phyloP scores from a whole-genome alignment of 2,797 vertebrate genomes.

The Galago senegalensis region DNA sequence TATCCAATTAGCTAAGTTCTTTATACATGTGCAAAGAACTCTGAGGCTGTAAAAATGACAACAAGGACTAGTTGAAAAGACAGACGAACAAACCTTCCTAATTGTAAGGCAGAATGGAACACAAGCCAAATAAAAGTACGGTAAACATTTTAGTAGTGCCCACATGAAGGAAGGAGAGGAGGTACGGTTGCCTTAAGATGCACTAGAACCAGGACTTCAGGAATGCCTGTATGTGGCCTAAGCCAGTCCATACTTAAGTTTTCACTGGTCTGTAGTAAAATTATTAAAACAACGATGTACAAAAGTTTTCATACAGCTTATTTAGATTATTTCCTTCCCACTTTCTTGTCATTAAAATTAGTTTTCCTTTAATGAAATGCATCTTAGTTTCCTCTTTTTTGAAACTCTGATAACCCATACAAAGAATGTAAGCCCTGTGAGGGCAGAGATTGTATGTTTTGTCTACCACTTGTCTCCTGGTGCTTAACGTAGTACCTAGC shows the following conservation, averaged over 20 bases:
- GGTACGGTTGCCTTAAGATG: not conserved
- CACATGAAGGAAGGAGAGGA: not conserved
- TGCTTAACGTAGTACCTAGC: not conserved
- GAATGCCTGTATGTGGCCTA: not conserved
- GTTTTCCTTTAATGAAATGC: constrained; percentile 13
- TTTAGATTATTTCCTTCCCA: constrained; percentile 13
- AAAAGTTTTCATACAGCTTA: constrained; percentile 13
- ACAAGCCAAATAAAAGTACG: constrained; percentile 29
- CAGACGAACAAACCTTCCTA: not conserved
- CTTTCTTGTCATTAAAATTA: constrained; percentile 44
- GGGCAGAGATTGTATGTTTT: not conserved
- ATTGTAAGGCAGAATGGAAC: constrained; percentile 23
- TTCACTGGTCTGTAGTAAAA: constrained; percentile 36
- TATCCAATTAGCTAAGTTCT: constrained; percentile 41
- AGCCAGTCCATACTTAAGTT: not conserved
- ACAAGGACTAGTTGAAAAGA: not conserved
- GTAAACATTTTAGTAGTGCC: not conserved
- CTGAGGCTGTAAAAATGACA: not conserved
- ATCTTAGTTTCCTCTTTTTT: constrained; percentile 24
- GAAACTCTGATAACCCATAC: constrained; percentile 45
- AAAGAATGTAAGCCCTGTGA: constrained; percentile 10
- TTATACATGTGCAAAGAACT: constrained; percentile 24
- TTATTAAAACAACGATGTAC: not conserved
- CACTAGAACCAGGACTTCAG: not conserved
- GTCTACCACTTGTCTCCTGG: not conserved